These are phyloP conservation scores for Cephus pulcher DNA, from an alignment of 2,888 invertebrate genomes.

Conservation along the genomic window DNA sequence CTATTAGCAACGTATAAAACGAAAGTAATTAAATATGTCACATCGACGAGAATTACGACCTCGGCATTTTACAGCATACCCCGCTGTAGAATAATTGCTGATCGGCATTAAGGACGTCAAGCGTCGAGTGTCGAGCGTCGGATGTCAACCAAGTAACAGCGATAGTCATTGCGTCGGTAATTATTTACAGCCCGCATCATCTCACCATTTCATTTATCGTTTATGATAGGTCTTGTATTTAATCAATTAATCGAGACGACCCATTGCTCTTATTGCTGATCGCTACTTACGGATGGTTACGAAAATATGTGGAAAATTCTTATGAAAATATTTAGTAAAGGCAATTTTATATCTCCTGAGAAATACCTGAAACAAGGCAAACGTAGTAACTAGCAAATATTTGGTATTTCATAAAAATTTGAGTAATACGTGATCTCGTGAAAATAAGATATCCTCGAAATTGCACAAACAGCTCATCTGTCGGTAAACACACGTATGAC, in stretches of 20 bases:
- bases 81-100: background rate
- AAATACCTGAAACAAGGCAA: background rate
- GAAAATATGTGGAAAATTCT: background rate
- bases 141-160: background rate
- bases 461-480: background rate
- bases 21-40: background rate
- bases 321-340: background rate
- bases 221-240: background rate
- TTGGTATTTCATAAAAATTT: background rate
- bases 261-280: background rate
- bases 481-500: background rate
- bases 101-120: background rate
- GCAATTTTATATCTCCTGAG: background rate
- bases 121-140: background rate
- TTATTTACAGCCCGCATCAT: slow-evolving; percentile 3
- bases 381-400: background rate
- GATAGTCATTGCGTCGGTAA: background rate
- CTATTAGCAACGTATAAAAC: background rate
- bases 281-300: background rate
- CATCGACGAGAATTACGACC: background rate
- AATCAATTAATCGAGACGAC: background rate
- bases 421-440: background rate
- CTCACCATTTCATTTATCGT: background rate
- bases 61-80: background rate
- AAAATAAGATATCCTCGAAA: background rate